These are phyloP conservation scores for Aegypius monachus DNA, from an alignment of 2,113 vertebrate species.

Conservation along the genomic window DNA sequence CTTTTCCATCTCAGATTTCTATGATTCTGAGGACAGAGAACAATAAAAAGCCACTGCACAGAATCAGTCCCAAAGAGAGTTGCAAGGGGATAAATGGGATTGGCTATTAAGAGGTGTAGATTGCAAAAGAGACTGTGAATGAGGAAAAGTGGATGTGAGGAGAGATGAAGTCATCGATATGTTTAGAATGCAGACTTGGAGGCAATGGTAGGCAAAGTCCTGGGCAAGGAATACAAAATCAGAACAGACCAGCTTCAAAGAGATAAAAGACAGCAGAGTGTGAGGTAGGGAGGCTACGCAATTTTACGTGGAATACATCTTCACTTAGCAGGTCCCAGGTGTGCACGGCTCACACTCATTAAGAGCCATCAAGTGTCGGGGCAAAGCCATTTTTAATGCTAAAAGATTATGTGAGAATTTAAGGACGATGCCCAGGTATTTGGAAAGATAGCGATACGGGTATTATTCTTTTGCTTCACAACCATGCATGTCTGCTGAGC, in stretches of 20 bases:
- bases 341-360: neutral
- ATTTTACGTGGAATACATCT: neutral
- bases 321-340: neutral
- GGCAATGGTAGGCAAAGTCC: neutral
- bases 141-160: neutral
- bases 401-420: neutral
- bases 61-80: neutral
- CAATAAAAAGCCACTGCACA: slow-evolving; percentile 45
- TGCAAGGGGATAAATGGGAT: neutral
- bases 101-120: neutral
- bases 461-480: neutral
- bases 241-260: neutral
- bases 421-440: neutral
- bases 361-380: neutral
- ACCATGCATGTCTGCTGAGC: neutral
- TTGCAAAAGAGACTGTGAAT: neutral
- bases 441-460: fast-evolving
- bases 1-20: slow-evolving; percentile 57
- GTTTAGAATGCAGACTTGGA: neutral
- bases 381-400: neutral
- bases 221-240: neutral
- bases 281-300: neutral
- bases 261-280: neutral
- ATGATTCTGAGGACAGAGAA: slow-evolving; percentile 20
- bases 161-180: neutral